Evolutionary conservation across 2,888 invertebrate species (phyloP).

Genomic region (Cephus spinipes): DNA sequence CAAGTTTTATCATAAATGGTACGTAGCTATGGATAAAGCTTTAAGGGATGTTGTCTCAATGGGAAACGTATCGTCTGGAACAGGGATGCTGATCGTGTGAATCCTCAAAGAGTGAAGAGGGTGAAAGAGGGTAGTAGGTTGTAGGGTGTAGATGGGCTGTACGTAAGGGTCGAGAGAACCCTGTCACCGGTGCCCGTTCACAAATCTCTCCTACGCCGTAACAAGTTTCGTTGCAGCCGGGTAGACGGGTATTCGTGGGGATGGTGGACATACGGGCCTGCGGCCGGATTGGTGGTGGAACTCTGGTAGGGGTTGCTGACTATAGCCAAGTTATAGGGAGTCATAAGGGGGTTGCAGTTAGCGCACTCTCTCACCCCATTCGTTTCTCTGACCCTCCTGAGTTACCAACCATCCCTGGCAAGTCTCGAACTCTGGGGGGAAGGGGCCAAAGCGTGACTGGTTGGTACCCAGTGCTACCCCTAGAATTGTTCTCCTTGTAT

Average conservation of each 20-base stretch:
- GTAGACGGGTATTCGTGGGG: not conserved
- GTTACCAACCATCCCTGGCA: not conserved
- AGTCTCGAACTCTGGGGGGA: not conserved
- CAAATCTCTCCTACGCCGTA: constrained; percentile 21
- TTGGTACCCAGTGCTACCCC: not conserved
- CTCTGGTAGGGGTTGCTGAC: not conserved
- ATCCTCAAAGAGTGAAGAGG: not conserved
- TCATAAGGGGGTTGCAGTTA: not conserved
- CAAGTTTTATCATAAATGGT: not conserved
- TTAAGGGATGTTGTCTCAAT: not conserved
- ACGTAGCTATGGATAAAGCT: not conserved
- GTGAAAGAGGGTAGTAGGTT: not conserved
- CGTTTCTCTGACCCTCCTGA: not conserved
- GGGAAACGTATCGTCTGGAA: not conserved
- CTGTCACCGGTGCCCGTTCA: constrained; percentile 14
- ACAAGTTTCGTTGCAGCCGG: constrained; percentile 16
- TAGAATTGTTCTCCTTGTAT: not conserved
- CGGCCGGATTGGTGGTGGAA: not conserved
- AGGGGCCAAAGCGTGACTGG: not conserved
- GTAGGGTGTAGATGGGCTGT: not conserved
- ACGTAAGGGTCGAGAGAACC: not conserved
- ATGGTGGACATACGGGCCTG: not conserved
- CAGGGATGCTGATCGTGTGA: not conserved
- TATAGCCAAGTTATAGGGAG: constrained; percentile 1
- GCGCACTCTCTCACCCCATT: constrained; percentile 5